phyloP scores from a whole-genome alignment of 2,113 vertebrate genomes.

The Aleadryas rufinucha region DNA sequence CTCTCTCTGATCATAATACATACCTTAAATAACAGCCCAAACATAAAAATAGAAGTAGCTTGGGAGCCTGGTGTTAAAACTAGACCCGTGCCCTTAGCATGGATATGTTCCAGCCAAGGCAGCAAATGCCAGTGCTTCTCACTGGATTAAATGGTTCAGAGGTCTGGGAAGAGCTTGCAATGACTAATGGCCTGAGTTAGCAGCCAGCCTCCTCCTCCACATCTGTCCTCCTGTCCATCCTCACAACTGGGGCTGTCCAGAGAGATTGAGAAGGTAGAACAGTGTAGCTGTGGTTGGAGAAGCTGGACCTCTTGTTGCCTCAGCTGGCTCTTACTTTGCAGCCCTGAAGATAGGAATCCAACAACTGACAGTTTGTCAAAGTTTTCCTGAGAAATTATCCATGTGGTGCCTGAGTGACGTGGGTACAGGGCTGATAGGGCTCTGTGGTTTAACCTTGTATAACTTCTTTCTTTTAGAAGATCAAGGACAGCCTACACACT shows the following conservation, averaged over 20 bases:
- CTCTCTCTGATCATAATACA: neutral
- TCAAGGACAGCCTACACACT: neutral
- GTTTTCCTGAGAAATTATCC: neutral
- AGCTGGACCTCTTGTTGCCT: neutral
- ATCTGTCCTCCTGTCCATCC: accelerated
- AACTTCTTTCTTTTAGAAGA: neutral
- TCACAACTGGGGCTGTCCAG: neutral
- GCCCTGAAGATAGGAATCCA: neutral
- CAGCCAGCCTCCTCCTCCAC: neutral
- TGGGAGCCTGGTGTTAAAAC: neutral
- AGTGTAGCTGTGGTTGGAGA: neutral
- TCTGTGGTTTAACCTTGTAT: neutral
- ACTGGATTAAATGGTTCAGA: neutral
- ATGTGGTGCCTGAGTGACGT: accelerated
- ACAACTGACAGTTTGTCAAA: neutral
- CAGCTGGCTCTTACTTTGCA: neutral
- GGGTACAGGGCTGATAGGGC: neutral
- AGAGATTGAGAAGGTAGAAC: neutral
- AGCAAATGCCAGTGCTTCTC: neutral
- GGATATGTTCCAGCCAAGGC: neutral
- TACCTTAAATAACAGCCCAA: conserved; percentile 13
- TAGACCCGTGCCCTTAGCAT: neutral
- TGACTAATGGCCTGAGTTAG: neutral
- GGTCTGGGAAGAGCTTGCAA: neutral
- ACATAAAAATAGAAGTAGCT: conserved; percentile 33